A percentile compares a stretch with the other conserved stretches of the same genome.
These are phyloP conservation scores for Ambastaia sidthimunki DNA, from an alignment of 2,797 vertebrate genomes.

Conservation along the genomic window DNA sequence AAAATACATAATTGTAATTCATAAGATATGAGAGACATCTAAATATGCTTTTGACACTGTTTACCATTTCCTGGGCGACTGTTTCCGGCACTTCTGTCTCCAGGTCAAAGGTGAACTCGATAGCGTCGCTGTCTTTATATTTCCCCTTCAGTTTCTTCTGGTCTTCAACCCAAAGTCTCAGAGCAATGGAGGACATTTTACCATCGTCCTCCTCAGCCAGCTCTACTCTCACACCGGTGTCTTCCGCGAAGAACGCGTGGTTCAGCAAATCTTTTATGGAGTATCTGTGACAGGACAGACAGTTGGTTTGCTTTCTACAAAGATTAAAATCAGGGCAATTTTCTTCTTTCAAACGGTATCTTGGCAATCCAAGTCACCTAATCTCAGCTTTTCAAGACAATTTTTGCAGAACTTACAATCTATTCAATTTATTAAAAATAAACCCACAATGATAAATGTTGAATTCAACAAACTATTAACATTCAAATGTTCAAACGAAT, in stretches of 20 bases:
- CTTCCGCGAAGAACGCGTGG: slow-evolving; percentile 98
- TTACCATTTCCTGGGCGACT: slow-evolving; percentile 98
- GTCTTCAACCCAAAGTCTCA: slow-evolving; percentile 98
- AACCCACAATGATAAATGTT: too few species aligned
- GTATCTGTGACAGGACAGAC: slow-evolving; percentile 79
- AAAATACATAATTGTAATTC: too few species aligned
- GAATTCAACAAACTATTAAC: not conserved
- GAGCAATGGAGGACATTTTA: slow-evolving; percentile 90
- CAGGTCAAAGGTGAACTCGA: slow-evolving; percentile 96
- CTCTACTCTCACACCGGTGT: slow-evolving; percentile 97
- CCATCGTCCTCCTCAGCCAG: slow-evolving; percentile 97
- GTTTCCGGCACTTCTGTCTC: slow-evolving; percentile 92
- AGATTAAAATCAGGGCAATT: not conserved
- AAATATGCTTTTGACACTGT: not conserved
- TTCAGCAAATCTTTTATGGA: slow-evolving; percentile 98
- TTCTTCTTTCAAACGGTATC: too few species aligned
- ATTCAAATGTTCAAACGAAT: not conserved
- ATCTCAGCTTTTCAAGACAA: not conserved
- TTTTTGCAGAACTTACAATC: not conserved
- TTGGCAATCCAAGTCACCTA: not conserved
- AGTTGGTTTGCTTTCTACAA: not conserved
- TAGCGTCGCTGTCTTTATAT: slow-evolving; percentile 97
- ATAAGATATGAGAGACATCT: too few species aligned
- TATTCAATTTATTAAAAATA: too few species aligned
- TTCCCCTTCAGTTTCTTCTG: slow-evolving; percentile 97